Base-by-base conservation (phyloP, 1,140 invertebrate genomes). In the Gryon sp. region DNA sequence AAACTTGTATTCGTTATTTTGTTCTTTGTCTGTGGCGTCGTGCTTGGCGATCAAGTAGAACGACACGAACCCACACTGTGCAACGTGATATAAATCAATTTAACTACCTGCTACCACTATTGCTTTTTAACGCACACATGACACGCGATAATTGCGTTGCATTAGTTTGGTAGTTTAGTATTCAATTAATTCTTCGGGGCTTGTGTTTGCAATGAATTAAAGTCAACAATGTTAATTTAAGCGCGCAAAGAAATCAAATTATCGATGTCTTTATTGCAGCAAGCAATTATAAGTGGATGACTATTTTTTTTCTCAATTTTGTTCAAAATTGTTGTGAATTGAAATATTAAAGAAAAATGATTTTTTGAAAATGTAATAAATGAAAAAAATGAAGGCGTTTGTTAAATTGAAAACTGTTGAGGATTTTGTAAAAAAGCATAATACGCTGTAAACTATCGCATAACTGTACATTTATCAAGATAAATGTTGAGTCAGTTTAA, bases 11-110 rank as follows among this genome's bases (percentile, higher is more conserved):
- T n/a, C n/a, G n/a, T n/a, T n/a, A n/a, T 32, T 32, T 32, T n/a
- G n/a, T 60, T 20, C 43, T 60, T 53, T 62, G n/a, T n/a, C 62
- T 53, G 14, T 45, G 22, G 28, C 22, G 26, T 26, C 65, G 62
- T 41, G 36, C 52, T 62, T 45, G 36, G 43, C 14, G 65, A 69
- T 76, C 73, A 65, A 69, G 46, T 76, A 12, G 57, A 76, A 63
- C 59, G 65, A 76, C 73, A 69, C 52, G 65, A 69, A 50, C 52
- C 45, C 41, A 36, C 43, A 68, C 20, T 55, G 53, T 34, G 43
- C 28, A 16, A 57, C 19, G 28, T 14, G 73, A 69, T 69, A 69
- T 76, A 69, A 69, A 76, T 76, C 66, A 72, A 77, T 66, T 77
- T 53, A 72, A 72, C 66, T 66, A 68, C 53, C 45, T 65, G 53